phyloP scores from a whole-genome alignment of 2,113 vertebrate species.

The Chaenogobius annularis region DNA sequence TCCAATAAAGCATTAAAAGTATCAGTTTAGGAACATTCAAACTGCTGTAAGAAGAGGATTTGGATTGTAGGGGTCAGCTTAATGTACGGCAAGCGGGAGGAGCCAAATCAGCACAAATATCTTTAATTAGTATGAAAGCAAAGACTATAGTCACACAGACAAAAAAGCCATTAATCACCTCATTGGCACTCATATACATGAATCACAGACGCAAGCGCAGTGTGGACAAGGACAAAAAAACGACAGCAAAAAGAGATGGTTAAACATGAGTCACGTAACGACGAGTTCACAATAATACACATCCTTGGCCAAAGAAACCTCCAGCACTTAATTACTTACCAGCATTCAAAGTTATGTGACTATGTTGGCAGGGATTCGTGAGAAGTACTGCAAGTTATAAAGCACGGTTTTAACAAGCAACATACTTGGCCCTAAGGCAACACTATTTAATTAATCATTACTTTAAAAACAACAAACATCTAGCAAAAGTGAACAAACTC shows the following conservation, averaged over 20 bases:
- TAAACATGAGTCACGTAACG: conserved; percentile 14
- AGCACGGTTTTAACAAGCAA: background rate
- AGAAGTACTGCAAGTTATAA: background rate
- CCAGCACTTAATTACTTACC: background rate
- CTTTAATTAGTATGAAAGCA: conserved; percentile 50
- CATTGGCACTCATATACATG: conserved; percentile 23
- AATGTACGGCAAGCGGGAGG: conserved; percentile 24
- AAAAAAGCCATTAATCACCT: conserved; percentile 53
- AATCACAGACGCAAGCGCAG: conserved; percentile 11
- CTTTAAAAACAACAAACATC: background rate
- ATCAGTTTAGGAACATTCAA: conserved; percentile 7
- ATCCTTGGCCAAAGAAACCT: background rate
- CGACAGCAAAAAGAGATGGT: background rate
- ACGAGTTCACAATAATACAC: background rate
- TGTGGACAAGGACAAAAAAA: conserved; percentile 2
- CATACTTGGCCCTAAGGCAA: background rate
- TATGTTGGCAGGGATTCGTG: too few relatives aligned
- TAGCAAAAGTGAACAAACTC: background rate
- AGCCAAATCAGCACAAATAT: conserved; percentile 52
- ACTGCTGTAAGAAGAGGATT: conserved; percentile 25
- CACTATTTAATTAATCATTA: background rate
- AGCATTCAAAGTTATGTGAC: background rate
- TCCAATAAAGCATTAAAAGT: too few relatives aligned
- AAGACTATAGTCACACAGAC: conserved; percentile 4
- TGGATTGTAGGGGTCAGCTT: conserved; percentile 40